Base-by-base conservation (phyloP, 64 coral and sea anemone species). In the Dendronephthya gigantea region DNA sequence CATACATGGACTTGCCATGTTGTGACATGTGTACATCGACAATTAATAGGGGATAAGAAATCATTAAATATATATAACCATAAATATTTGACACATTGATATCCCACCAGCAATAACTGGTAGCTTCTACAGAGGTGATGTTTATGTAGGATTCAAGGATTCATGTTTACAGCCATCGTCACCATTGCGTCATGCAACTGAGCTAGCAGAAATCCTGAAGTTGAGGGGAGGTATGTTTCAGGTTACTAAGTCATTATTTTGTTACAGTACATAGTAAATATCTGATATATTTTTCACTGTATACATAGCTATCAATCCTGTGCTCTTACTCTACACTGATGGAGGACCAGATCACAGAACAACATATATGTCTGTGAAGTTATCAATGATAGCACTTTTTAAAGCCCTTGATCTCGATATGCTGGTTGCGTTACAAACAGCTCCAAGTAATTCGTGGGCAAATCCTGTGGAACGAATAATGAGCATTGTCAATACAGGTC, bases 121-220 rank as follows among this genome's bases (percentile, higher is more conserved):
- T 27, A 75, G 56, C 62, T 87, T 72, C 39, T 87, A 87, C 85
- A 69, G 85, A 39, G 85, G 85, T 22, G 62, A 87, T 45, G 85
- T 87, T n/a, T 45, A 87, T 25, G 47, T 74, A 27, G 29, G 65
- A 1, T 87, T 87, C 59, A 87, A 87, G 43, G 85, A 87, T 25
- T 87, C 59, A 22, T 10, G 70, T 28, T 38, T 75, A 8, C 58
- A 87, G n/a, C 85, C 59, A 0, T 87, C 85, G 9, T 87, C 59
- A 4, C 52, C 62, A 2, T 87, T 87, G 27, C 5, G 85, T 7
- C 56, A 87, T 87, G 85, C 85, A 43, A 69, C 59, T 7, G 85
- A 87, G 12, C 37, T 87, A 9, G 40, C 35, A 14, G 16, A 30
- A 74, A 72, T 87, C n/a, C 56, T 87, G 19, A 7, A 74, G 15